Evolutionary conservation across 2,113 vertebrate genomes (phyloP), one percentile per base, ranked within the genome.

Genomic region (Verasper variegatus): DNA sequence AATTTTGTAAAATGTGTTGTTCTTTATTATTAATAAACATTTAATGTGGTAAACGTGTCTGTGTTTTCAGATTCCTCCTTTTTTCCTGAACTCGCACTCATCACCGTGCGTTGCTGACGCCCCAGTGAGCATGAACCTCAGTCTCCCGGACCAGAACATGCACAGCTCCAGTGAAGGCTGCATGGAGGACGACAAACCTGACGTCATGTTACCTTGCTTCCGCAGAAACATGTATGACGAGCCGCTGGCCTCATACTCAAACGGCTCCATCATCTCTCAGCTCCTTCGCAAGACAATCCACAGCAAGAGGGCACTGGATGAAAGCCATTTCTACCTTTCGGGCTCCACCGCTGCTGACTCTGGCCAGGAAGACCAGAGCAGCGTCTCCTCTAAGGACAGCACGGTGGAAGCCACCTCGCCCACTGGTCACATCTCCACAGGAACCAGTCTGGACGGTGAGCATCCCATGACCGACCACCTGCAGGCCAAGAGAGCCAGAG

Each of bases 401-500:
- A 76, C 1, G 0, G 68, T 88, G 47, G 92, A 90, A 12, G 81
- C 90, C 2, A 21, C 76, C 8, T 94, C 93, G 13, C 83, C 93
- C 26, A 55, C 88, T 52, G 83, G 24, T 56, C 85, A 75, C 14
- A 59, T 93, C 0, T 6, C 88, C 24, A 85, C 88, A 3, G 88
- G 88, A 82, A 76, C 85, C 37, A 56, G 81, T 68, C 68, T 73
- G 0, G 92, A 96, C 14, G 81, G 80, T 1, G 92, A 95, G 21
- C 93, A 94, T 52, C 91, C 94, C 13, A 37, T 93, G 0, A 76
- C 91, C 0, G 95, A 96, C 64, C 95, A 97, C 52, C 72, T 96
- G 74, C 93, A 73, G 87, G 97, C 96, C 26, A 99, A 99, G 82
- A 92, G 96, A 37, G 96, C 97, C 71, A 92, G 97, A 64, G 97